Conservation (phyloP, 2,113 vertebrate species). For the Nanorana parkeri region DNA sequence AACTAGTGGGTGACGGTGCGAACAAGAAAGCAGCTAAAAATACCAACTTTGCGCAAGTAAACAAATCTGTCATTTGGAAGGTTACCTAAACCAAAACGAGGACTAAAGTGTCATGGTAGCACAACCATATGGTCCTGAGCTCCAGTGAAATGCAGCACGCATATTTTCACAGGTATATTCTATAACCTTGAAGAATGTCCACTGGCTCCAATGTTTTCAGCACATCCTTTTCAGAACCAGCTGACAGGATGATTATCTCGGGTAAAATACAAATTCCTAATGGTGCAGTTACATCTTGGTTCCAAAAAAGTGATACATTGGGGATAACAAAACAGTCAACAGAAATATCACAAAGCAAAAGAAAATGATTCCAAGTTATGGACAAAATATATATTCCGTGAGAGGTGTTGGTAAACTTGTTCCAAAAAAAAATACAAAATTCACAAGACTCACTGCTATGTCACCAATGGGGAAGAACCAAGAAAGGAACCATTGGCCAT, state of each 20-base stretch:
- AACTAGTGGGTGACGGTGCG: background rate
- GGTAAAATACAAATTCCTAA: conserved; percentile 61
- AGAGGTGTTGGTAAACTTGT: background rate
- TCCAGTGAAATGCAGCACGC: conserved; percentile 65
- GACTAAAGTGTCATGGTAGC: background rate
- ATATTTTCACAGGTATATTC: conserved; percentile 60
- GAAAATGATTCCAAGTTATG: background rate
- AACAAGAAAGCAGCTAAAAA: background rate
- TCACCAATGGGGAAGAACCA: conserved; percentile 81
- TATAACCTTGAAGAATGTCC: conserved; percentile 61
- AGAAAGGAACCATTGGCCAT: conserved; percentile 92
- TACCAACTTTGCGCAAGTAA: background rate
- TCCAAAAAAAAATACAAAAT: background rate
- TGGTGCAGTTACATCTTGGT: conserved; percentile 60
- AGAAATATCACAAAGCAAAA: conserved; percentile 56
- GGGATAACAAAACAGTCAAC: background rate
- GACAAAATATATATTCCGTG: background rate
- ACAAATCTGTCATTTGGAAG: background rate
- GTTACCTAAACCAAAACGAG: background rate
- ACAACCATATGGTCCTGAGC: conserved; percentile 64
- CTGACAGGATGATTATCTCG: conserved; percentile 65
- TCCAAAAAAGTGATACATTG: conserved; percentile 61
- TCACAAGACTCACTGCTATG: conserved; percentile 77
- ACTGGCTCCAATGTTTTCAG: conserved; percentile 58
- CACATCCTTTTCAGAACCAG: conserved; percentile 66